Base-by-base conservation (phyloP, 2,113 vertebrate genomes). In the Aramus guarauna region DNA sequence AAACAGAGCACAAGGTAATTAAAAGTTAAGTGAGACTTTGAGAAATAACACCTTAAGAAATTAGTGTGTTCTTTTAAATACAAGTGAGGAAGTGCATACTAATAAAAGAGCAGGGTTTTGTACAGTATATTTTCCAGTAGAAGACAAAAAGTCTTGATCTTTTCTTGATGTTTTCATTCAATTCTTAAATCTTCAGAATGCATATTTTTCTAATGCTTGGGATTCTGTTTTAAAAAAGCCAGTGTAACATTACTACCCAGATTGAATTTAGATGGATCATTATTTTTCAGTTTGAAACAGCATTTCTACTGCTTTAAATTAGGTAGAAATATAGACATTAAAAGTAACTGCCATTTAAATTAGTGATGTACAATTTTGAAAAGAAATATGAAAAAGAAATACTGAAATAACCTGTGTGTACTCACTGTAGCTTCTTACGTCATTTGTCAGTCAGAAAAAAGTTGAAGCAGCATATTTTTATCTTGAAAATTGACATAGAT, bases 391-490 rank as follows among this genome's bases (percentile, higher is more conserved):
- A n/a, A 12, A 48, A 92, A 50, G 12, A 43, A 83, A 39, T 79
- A 59, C 19, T 72, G 58, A 64, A 91, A 69, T 68, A 18, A 37
- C 10, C 8, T 76, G 3, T 64, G 5, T 36, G 4, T 76, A 47
- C 8, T 92, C 39, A 30, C 9, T 66, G 9, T 41, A 63, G 10
- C 26, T 86, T 91, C 37, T 79, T 67, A 6, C 1, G 21, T 43
- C 0, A 0, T 67, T 63, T 1, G 2, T 71, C 21, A 34, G 21
- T 53, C 19, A 43, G 32, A 50, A 72, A 91, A 4, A 85, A 52
- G 15, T 50, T 91, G 47, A 75, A 62, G 50, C 21, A 53, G 4
- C 10, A 1, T 34, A 32, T 82, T 47, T 94, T 75, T 79, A 19
- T 85, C 9, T n/a, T 82, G 43, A 71, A 92, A 81, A 41, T 34